Evolutionary conservation across 2,888 invertebrate genomes (phyloP).

Genomic region (Amitus sp.): DNA sequence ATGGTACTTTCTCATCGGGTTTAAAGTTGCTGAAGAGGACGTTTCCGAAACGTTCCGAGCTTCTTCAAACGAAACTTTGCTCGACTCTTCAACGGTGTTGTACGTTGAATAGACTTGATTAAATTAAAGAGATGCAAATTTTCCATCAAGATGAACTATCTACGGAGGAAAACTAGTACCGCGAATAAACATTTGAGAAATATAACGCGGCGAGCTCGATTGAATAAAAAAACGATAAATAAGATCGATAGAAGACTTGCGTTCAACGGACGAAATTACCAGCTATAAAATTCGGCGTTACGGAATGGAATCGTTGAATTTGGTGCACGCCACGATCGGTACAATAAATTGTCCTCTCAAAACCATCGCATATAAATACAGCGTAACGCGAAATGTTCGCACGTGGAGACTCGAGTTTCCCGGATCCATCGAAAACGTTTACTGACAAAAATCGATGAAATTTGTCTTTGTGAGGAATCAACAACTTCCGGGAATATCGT

Average conservation of each 20-base stretch:
- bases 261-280: constrained; percentile 34
- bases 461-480: too few species aligned
- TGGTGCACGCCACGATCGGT: constrained; percentile 31
- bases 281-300: constrained; percentile 35
- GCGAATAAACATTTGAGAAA: constrained; percentile 20
- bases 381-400: neutral
- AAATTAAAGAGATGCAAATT: constrained; percentile 28
- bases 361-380: constrained; percentile 9
- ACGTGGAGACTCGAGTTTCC: neutral
- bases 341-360: constrained; percentile 40
- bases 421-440: too few species aligned
- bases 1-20: constrained; percentile 22
- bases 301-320: constrained; percentile 38
- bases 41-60: constrained; percentile 20
- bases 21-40: constrained; percentile 23
- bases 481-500: too few species aligned
- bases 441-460: too few species aligned
- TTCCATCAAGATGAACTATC: neutral
- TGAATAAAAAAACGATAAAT: constrained; percentile 37
- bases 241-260: constrained; percentile 32
- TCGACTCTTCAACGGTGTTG: constrained; percentile 15
- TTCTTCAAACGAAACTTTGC: constrained; percentile 25
- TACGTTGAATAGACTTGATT: constrained; percentile 19
- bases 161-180: constrained; percentile 10
- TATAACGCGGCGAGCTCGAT: constrained; percentile 26